Conservation (phyloP, 2,888 invertebrate genomes). For the Rhimphoctona megacephalus region DNA sequence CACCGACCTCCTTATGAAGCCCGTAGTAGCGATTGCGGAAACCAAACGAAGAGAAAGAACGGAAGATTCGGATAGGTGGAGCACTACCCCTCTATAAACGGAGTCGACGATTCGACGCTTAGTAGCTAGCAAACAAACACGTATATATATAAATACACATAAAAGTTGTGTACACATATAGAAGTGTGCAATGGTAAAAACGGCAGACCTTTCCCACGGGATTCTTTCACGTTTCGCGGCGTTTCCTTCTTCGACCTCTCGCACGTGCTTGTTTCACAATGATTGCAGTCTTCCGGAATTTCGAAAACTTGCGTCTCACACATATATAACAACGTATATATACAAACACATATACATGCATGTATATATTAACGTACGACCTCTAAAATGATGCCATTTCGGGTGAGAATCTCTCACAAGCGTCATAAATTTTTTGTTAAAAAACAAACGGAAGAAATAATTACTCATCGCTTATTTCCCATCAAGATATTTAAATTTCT, state of each 20-base stretch:
- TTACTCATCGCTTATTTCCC: not conserved
- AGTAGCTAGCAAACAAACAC: slow-evolving; percentile 15
- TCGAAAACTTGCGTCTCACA: slow-evolving; percentile 27
- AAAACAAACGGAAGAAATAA: slow-evolving; percentile 2
- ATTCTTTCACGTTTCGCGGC: slow-evolving; percentile 67
- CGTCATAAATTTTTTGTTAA: slow-evolving; percentile 7
- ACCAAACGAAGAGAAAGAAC: not conserved
- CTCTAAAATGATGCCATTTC: not conserved
- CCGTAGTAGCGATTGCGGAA: slow-evolving; percentile 7
- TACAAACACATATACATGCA: too few relatives aligned
- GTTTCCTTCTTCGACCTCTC: slow-evolving; percentile 64
- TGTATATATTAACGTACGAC: not conserved
- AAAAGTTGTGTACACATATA: not conserved
- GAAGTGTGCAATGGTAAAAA: slow-evolving; percentile 6
- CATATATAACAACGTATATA: not conserved
- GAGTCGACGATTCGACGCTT: slow-evolving; percentile 37
- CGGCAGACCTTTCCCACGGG: slow-evolving; percentile 65
- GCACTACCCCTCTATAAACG: slow-evolving; percentile 40
- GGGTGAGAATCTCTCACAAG: slow-evolving; percentile 19
- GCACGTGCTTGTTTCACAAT: slow-evolving; percentile 61
- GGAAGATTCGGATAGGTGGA: slow-evolving; percentile 26
- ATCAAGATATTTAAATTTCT: too few relatives aligned
- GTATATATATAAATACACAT: not conserved
- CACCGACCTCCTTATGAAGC: not conserved
- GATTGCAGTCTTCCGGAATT: slow-evolving; percentile 63